phyloP scores from a whole-genome alignment of 2,113 vertebrate species.

The Oncorhynchus clarkii region DNA sequence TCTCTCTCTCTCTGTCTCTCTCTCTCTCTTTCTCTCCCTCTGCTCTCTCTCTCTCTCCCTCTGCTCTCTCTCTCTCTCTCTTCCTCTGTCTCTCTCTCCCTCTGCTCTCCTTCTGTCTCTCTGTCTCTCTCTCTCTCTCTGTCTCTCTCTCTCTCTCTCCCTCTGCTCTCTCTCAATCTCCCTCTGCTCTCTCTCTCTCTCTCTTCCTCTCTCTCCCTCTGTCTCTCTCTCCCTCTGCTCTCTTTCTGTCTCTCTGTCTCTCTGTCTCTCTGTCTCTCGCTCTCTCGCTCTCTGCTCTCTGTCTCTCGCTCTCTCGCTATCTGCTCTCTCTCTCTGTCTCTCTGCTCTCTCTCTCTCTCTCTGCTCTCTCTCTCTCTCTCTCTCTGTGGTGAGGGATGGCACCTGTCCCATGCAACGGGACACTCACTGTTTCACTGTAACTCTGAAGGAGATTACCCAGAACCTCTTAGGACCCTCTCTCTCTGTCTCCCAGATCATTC shows the following conservation, averaged over 20 bases:
- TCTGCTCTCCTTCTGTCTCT: no score
- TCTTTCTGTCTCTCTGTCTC: not conserved
- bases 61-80: not conserved
- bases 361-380: no score
- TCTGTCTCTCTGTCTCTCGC: not conserved
- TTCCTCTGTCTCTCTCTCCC: not conserved
- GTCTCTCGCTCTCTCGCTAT: not conserved
- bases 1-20: not conserved
- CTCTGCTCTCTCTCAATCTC: no score
- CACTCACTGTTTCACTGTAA: constrained; percentile 65
- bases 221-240: not conserved
- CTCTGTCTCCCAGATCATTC: constrained; percentile 57
- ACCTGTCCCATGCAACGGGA: constrained; percentile 71
- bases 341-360: no score
- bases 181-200: not conserved
- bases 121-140: no score
- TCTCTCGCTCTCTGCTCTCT: not conserved
- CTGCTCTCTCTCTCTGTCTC: no score
- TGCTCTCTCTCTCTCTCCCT: no score
- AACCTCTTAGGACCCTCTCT: constrained; percentile 56
- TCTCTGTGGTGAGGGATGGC: constrained; percentile 62
- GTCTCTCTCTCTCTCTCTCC: not conserved
- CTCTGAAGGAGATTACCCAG: constrained; percentile 67
- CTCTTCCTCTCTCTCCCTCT: not conserved
- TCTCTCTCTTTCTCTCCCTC: not conserved